These are phyloP conservation scores for Promerops cafer DNA, from an alignment of 2,113 vertebrate species.

Conservation along the genomic window DNA sequence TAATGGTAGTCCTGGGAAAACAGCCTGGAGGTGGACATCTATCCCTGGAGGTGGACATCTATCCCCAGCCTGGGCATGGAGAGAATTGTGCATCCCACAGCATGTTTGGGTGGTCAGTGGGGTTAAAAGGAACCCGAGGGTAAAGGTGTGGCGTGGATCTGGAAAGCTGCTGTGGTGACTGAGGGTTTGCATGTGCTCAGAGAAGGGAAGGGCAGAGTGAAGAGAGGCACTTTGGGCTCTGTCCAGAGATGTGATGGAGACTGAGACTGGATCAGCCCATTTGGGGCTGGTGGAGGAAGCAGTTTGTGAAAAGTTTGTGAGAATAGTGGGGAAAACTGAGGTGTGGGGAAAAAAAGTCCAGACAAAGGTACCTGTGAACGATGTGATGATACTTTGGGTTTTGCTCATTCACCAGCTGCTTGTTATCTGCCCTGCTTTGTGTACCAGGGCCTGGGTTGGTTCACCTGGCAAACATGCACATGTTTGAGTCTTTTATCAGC, in stretches of 20 bases:
- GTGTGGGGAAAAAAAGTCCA: neutral
- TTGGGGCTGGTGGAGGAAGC: neutral
- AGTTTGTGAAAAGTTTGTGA: neutral
- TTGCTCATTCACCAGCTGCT: neutral
- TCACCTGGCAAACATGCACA: rapidly evolving
- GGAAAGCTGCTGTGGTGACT: neutral
- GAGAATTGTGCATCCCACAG: neutral
- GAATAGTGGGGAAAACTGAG: neutral
- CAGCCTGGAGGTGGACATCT: neutral
- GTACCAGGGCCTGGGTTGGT: neutral
- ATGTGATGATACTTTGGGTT: neutral
- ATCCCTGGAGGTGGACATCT: neutral
- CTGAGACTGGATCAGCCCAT: neutral
- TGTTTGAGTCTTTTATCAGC: neutral
- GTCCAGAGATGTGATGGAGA: neutral
- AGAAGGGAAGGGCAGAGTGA: neutral
- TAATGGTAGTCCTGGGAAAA: neutral
- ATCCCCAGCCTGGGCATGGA: neutral
- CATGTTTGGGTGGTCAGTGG: neutral
- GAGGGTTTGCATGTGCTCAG: neutral
- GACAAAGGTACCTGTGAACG: neutral
- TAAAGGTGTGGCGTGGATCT: neutral
- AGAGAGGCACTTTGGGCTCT: neutral
- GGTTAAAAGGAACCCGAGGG: neutral
- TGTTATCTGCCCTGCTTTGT: neutral